phyloP scores from a whole-genome alignment of 2,797 vertebrate genomes.

The Oceanodroma leucorhoa region DNA sequence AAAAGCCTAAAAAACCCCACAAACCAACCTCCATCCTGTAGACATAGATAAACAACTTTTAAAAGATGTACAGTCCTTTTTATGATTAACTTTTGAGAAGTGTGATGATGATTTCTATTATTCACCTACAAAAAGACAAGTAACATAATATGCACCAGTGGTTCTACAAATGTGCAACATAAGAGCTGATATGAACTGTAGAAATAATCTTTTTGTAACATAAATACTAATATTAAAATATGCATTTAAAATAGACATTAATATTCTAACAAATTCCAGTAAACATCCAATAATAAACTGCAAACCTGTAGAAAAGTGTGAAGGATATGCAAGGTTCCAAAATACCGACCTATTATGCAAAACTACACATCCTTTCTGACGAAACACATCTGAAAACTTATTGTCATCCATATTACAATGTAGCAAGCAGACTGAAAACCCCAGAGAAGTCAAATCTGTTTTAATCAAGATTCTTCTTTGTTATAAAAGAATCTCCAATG shows the following conservation, averaged over 20 bases:
- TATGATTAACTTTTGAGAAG: neutral
- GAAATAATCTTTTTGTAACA: neutral
- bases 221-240: neutral
- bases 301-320: neutral
- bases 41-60: neutral
- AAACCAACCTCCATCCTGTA: neutral
- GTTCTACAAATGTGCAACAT: neutral
- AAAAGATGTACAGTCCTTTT: neutral
- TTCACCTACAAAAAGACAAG: neutral
- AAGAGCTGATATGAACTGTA: neutral
- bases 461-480: neutral
- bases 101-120: neutral
- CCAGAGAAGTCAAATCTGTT: neutral
- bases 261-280: neutral
- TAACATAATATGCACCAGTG: neutral
- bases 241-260: neutral
- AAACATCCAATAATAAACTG: neutral
- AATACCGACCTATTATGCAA: fast-evolving
- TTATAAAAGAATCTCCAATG: neutral
- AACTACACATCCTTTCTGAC: neutral
- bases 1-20: neutral
- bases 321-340: neutral
- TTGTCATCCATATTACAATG: neutral
- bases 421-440: neutral
- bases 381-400: neutral